These are phyloP conservation scores for Monopterus albus DNA, from an alignment of 2,113 vertebrate genomes.

Conservation along the genomic window DNA sequence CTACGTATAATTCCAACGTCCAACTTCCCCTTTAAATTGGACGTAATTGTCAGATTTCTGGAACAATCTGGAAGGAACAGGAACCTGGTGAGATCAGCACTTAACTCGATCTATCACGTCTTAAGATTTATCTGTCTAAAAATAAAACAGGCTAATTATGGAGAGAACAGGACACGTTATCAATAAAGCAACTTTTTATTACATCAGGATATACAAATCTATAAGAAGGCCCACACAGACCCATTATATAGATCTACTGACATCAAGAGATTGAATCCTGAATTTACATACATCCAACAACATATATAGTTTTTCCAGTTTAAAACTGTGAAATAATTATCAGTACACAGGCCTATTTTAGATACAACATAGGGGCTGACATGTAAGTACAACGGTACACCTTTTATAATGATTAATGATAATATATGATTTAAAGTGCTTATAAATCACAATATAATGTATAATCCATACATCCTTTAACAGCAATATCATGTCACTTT, in stretches of 20 bases:
- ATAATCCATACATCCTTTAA: conserved; percentile 30
- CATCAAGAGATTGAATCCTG: conserved; percentile 42
- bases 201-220: conserved; percentile 61
- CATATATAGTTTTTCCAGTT: conserved; percentile 34
- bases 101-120: background rate
- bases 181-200: conserved; percentile 66
- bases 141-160: conserved; percentile 5
- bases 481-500: conserved; percentile 39
- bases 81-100: conserved; percentile 5
- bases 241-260: conserved; percentile 42
- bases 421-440: conserved; percentile 66
- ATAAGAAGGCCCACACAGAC: conserved; percentile 16
- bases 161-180: conserved; percentile 23
- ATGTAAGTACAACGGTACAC: conserved; percentile 28
- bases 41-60: conserved; percentile 34
- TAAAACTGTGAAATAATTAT: conserved; percentile 41
- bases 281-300: conserved; percentile 11
- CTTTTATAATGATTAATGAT: conserved; percentile 30
- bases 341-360: conserved; percentile 24
- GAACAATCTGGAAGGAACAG: conserved; percentile 55
- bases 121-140: background rate
- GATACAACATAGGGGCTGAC: conserved; percentile 27
- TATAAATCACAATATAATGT: conserved; percentile 55
- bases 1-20: rapidly evolving
- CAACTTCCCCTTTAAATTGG: background rate